These are phyloP conservation scores for Chymomyza caudatula DNA, from an alignment of 2,888 invertebrate species.

Conservation along the genomic window DNA sequence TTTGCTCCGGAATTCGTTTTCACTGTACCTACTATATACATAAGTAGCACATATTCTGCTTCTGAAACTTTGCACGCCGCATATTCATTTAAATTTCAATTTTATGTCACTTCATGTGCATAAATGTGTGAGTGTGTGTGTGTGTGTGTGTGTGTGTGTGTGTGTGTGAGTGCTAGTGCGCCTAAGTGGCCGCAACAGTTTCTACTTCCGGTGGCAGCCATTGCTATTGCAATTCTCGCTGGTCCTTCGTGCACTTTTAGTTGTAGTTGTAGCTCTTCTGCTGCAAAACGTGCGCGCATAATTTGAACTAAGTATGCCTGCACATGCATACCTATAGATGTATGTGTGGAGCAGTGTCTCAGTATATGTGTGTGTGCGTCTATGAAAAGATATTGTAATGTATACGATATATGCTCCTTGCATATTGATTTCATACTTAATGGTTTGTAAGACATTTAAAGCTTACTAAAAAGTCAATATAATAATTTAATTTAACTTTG, in stretches of 20 bases:
- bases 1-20: too few relatives aligned
- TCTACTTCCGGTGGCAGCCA: constrained; percentile 26
- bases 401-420: not conserved
- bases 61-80: constrained; percentile 33
- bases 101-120: constrained; percentile 21
- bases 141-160: not conserved
- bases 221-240: not conserved
- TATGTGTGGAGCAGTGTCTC: not conserved
- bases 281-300: constrained; percentile 40
- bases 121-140: not conserved
- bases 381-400: not conserved
- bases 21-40: too few relatives aligned
- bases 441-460: not conserved
- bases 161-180: not conserved
- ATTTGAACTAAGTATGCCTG: constrained; percentile 23
- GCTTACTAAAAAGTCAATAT: too few relatives aligned
- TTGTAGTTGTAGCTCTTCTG: not conserved
- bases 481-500: too few relatives aligned
- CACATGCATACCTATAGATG: not conserved
- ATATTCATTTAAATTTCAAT: constrained; percentile 63
- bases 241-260: not conserved
- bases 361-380: not conserved
- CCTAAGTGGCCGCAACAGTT: constrained; percentile 41
- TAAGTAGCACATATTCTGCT: constrained; percentile 39
- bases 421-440: not conserved